A percentile compares a stretch with the other conserved stretches of the same genome.
These are phyloP conservation scores for Agriopis marginaria DNA, from an alignment of 2,888 invertebrate genomes.

Conservation along the genomic window DNA sequence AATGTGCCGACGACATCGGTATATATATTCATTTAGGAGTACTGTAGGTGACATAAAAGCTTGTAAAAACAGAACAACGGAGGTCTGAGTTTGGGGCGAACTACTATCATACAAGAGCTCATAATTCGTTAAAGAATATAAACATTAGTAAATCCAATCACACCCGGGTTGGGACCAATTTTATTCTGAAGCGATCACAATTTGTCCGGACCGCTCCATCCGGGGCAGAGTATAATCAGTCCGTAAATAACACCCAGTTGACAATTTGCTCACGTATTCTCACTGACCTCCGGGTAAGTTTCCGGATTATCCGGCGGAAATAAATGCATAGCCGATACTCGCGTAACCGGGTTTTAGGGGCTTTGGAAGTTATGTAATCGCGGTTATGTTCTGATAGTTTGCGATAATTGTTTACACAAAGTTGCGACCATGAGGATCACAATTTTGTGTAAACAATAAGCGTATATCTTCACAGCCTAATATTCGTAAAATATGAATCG, in stretches of 20 bases:
- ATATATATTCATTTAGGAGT: too few species aligned
- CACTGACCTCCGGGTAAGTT: conserved; percentile 31
- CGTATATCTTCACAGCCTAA: too few species aligned
- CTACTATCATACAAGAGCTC: not conserved
- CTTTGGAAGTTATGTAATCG: not conserved
- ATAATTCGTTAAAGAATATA: not conserved
- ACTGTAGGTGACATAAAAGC: too few species aligned
- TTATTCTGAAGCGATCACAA: conserved; percentile 8
- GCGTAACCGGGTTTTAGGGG: conserved; percentile 3
- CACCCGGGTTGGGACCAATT: conserved; percentile 1
- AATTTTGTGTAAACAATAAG: too few species aligned
- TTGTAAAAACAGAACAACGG: too few species aligned
- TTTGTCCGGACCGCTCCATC: conserved; percentile 9
- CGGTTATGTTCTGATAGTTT: too few species aligned
- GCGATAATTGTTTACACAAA: too few species aligned
- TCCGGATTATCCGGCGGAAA: conserved; percentile 33
- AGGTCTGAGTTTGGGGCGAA: too few species aligned
- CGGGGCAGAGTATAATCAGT: conserved; percentile 19
- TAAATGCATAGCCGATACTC: conserved; percentile 31
- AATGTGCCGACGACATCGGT: too few species aligned
- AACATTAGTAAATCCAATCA: conserved; percentile 1
- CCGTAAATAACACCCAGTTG: conserved; percentile 27
- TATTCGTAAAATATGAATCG: too few species aligned
- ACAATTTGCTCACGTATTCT: conserved; percentile 36
- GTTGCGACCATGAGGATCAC: too few species aligned